Percentiles rank a stretch among this genome's conserved stretches.
These are phyloP conservation scores for Hirtodrosophila histrioides DNA, from an alignment of 2,888 invertebrate species.

Conservation along the genomic window DNA sequence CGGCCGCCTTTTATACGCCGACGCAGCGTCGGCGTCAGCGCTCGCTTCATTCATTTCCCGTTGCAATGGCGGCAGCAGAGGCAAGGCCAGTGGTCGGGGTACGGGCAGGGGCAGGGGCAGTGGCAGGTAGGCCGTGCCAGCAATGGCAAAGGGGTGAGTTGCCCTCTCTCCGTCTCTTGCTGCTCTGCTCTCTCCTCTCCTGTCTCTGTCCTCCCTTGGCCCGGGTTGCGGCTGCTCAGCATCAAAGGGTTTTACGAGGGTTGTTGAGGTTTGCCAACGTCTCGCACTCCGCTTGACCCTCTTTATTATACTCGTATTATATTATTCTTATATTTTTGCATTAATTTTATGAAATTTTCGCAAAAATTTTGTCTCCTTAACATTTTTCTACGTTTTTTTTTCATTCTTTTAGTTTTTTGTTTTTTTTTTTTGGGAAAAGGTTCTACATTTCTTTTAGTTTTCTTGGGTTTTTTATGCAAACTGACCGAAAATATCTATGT, in stretches of 20 bases:
- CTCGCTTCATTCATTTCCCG: constrained; percentile 45
- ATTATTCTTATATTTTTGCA: constrained; percentile 39
- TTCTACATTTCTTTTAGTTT: background rate
- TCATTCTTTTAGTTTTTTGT: background rate
- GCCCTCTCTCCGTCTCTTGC: constrained; percentile 1
- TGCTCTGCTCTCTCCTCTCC: background rate
- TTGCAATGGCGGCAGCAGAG: constrained; percentile 37
- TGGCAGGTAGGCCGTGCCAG: constrained; percentile 38
- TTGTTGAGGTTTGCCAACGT: constrained; percentile 36
- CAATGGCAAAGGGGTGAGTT: constrained; percentile 56
- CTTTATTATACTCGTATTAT: constrained; percentile 3
- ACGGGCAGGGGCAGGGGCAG: constrained; percentile 14
- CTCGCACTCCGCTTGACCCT: constrained; percentile 27
- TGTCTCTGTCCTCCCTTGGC: background rate
- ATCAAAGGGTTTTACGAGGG: constrained; percentile 76
- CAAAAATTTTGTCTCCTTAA: constrained; percentile 42
- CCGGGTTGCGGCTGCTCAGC: constrained; percentile 3
- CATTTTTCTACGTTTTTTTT: constrained; percentile 8
- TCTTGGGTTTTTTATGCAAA: background rate
- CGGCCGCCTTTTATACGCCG: constrained; percentile 73
- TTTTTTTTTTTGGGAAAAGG: constrained; percentile 3
- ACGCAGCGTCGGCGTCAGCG: constrained; percentile 41
- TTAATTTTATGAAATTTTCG: constrained; percentile 63
- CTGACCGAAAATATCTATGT: too few species aligned
- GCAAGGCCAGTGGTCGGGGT: constrained; percentile 41